Conservation (phyloP, 2,888 invertebrate species). For the Parapristionchus giblindavisi region DNA sequence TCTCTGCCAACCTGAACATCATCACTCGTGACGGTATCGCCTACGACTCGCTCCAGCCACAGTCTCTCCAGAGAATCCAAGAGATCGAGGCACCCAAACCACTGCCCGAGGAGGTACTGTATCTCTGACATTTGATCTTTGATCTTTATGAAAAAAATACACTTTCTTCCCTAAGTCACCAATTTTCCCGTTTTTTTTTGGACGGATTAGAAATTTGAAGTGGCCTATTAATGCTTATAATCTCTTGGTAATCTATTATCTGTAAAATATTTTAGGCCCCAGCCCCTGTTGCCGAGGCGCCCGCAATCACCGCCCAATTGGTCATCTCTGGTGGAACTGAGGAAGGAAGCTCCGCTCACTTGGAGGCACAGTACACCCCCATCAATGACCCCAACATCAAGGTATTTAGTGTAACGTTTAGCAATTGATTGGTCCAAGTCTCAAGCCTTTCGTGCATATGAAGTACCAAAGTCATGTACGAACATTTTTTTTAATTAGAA, state of each 20-base stretch:
- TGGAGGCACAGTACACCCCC: constrained; percentile 91
- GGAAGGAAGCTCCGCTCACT: constrained; percentile 88
- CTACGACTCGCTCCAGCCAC: constrained; percentile 87
- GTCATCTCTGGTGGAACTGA: constrained; percentile 77
- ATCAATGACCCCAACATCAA: constrained; percentile 73
- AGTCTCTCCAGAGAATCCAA: constrained; percentile 83
- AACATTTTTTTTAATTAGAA: background rate
- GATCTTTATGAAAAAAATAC: no score
- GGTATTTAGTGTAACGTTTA: constrained; percentile 49
- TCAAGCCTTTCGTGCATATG: background rate
- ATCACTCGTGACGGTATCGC: constrained; percentile 76
- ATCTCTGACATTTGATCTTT: no score
- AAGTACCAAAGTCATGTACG: background rate
- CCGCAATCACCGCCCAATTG: constrained; percentile 52
- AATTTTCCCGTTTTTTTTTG: background rate
- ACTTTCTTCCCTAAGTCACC: background rate
- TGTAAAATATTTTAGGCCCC: constrained; percentile 11
- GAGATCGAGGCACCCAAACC: constrained; percentile 65
- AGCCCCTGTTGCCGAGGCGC: constrained; percentile 50
- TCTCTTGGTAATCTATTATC: no score
- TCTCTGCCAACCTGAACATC: constrained; percentile 72
- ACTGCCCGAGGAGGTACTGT: constrained; percentile 36
- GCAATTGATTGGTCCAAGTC: background rate
- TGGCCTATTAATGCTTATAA: no score
- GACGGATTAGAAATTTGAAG: no score